A percentile compares a stretch with the other conserved stretches of the same genome.
phyloP scores from a whole-genome alignment of 2,888 invertebrate species.

The Hermaeophaga mercurialis region DNA sequence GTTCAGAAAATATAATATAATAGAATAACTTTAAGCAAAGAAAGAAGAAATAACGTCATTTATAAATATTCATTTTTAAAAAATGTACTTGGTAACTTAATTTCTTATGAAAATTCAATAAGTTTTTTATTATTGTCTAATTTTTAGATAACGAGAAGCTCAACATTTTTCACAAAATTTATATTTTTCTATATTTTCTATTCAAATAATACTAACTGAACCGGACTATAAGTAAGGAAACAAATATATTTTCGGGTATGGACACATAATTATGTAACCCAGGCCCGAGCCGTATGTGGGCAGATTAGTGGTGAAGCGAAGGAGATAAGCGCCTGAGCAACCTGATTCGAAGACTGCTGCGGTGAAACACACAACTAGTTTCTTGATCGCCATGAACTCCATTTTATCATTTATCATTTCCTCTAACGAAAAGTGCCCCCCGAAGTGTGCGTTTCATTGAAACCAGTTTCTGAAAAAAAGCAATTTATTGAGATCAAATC shows the following conservation, averaged over 20 bases:
- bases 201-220: too few relatives aligned
- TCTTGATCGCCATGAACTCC: conserved; percentile 47
- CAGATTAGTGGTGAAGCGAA: conserved; percentile 41
- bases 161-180: too few relatives aligned
- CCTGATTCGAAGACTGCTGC: conserved; percentile 16
- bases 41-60: too few relatives aligned
- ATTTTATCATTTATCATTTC: conserved; percentile 31
- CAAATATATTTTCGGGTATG: conserved; percentile 29
- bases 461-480: conserved; percentile 18
- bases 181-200: too few relatives aligned
- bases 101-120: too few relatives aligned
- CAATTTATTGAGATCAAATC: conserved; percentile 14
- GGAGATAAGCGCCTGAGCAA: conserved; percentile 45
- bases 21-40: too few relatives aligned
- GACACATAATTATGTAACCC: conserved; percentile 40
- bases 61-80: too few relatives aligned
- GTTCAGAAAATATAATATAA: too few relatives aligned
- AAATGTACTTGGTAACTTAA: too few relatives aligned
- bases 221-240: conserved; percentile 8
- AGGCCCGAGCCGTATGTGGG: conserved; percentile 40
- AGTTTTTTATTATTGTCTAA: too few relatives aligned
- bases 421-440: conserved; percentile 21
- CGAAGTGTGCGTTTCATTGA: conserved; percentile 24
- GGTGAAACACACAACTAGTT: conserved; percentile 38
- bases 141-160: too few relatives aligned